Percentiles rank a stretch among this genome's conserved stretches.
These are phyloP conservation scores for Phylloscopus trochiloides DNA, from an alignment of 2,113 vertebrate genomes.

Conservation along the genomic window DNA sequence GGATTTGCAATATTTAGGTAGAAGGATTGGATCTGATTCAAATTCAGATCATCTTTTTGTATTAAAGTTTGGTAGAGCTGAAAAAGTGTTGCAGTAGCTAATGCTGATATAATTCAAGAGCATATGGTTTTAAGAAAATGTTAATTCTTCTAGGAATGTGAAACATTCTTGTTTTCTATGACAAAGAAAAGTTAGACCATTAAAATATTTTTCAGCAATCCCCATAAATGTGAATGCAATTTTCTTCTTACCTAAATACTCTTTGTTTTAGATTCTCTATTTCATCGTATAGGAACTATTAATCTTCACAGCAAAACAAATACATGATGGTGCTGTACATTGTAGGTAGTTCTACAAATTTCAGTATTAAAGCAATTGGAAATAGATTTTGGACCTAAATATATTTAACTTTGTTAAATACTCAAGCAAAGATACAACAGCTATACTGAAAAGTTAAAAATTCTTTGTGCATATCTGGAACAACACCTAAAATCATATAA, in stretches of 20 bases:
- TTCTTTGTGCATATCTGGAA: neutral
- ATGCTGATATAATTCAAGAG: neutral
- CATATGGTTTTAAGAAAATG: neutral
- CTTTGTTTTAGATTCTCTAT: neutral
- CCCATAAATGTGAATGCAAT: neutral
- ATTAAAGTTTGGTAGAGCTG: neutral
- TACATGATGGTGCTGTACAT: neutral
- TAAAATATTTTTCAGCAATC: neutral
- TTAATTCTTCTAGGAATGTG: neutral
- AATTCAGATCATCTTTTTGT: slow-evolving; percentile 9
- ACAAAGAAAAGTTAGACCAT: neutral
- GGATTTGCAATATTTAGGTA: neutral
- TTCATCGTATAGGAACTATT: neutral
- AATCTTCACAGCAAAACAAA: neutral
- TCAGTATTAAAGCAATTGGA: neutral
- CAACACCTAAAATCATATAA: neutral
- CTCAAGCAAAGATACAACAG: neutral
- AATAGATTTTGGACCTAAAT: neutral
- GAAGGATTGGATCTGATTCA: neutral
- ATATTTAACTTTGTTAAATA: neutral
- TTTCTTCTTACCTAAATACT: neutral
- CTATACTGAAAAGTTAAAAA: neutral
- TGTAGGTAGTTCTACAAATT: neutral
- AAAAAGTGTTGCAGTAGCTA: neutral
- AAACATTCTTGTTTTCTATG: neutral